phyloP scores from a whole-genome alignment of 2,113 vertebrate species.

The Strigops habroptila region DNA sequence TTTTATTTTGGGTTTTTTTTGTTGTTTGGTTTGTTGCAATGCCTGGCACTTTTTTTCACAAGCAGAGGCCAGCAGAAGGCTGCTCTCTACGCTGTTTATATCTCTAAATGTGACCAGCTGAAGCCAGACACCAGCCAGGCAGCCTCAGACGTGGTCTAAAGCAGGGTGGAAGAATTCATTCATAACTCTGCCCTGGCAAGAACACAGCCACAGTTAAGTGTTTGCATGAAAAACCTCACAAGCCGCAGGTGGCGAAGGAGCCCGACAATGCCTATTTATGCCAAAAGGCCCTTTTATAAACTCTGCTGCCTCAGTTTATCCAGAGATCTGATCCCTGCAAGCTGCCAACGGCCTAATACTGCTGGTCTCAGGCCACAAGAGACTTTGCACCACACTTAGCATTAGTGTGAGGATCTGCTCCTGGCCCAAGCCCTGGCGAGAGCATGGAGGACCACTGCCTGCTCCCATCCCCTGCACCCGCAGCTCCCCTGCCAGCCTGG shows the following conservation, averaged over 20 bases:
- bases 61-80: not conserved
- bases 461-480: fast-evolving
- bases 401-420: not conserved
- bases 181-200: not conserved
- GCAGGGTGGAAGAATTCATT: not conserved
- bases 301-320: not conserved
- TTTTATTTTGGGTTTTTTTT: not conserved
- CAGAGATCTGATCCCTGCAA: not conserved
- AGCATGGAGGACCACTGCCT: fast-evolving
- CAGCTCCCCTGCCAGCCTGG: not conserved
- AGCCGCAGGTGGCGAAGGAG: not conserved
- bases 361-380: fast-evolving
- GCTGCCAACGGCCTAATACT: not conserved
- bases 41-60: not conserved
- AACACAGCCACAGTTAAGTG: not conserved
- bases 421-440: not conserved
- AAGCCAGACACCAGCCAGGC: not conserved
- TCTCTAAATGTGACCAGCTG: not conserved
- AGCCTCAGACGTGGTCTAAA: not conserved
- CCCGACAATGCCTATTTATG: not conserved
- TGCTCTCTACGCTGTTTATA: not conserved
- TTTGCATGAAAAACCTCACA: fast-evolving
- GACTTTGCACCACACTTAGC: not conserved
- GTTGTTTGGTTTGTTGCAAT: not conserved
- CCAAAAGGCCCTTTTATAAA: not conserved